Percentiles rank a stretch among this genome's conserved stretches.
Conservation (phyloP, 2,888 invertebrate species). For the Zele albiditarsus region DNA sequence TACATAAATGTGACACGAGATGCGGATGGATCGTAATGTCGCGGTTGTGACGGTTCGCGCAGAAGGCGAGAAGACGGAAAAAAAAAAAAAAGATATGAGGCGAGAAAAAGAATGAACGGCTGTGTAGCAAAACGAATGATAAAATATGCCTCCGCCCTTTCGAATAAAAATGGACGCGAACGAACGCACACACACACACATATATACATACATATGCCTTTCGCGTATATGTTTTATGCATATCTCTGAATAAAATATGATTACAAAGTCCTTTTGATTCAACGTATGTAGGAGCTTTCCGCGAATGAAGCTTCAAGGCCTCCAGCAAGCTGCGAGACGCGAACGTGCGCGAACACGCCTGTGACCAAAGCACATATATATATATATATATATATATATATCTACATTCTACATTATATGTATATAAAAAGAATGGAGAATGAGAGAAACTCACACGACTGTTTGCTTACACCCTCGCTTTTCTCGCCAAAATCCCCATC, state of each 20-base stretch:
- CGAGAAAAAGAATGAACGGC: not conserved
- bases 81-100: not conserved
- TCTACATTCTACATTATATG: not conserved
- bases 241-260: slow-evolving; percentile 65
- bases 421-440: slow-evolving; percentile 21
- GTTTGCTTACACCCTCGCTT: slow-evolving; percentile 37
- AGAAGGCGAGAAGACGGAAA: slow-evolving; percentile 19
- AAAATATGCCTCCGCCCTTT: slow-evolving; percentile 53
- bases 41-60: slow-evolving; percentile 19
- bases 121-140: slow-evolving; percentile 36
- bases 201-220: slow-evolving; percentile 62
- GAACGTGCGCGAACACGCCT: slow-evolving; percentile 20
- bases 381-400: not conserved
- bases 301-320: slow-evolving; percentile 39
- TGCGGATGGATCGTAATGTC: slow-evolving; percentile 19
- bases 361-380: not conserved
- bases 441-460: slow-evolving; percentile 38
- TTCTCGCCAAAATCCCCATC: not conserved
- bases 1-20: slow-evolving; percentile 42
- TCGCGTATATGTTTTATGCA: slow-evolving; percentile 64
- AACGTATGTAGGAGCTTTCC: slow-evolving; percentile 57
- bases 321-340: slow-evolving; percentile 5
- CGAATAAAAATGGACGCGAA: slow-evolving; percentile 56
- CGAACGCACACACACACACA: slow-evolving; percentile 52
- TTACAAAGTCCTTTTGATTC: slow-evolving; percentile 64